phyloP scores from a whole-genome alignment of 2,113 vertebrate species.

The Ginglymostoma cirratum region DNA sequence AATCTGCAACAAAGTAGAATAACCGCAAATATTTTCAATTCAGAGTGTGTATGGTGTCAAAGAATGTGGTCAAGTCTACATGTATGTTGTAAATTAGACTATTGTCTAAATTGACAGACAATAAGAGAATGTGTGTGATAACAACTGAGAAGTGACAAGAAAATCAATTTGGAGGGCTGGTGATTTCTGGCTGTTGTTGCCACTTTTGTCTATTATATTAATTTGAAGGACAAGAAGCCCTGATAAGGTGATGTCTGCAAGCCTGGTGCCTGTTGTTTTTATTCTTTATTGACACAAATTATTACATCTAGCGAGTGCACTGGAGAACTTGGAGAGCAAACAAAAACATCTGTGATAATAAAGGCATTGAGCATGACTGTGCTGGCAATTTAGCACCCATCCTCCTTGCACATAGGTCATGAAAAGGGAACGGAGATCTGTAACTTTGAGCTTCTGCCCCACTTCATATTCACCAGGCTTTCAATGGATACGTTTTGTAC shows the following conservation, averaged over 20 bases:
- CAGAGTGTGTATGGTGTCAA: neutral
- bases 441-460: neutral
- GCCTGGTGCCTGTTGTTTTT: neutral
- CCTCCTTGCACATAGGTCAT: neutral
- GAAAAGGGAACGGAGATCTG: neutral
- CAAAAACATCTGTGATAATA: neutral
- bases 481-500: neutral
- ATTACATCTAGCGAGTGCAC: neutral
- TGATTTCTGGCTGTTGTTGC: neutral
- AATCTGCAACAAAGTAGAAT: neutral
- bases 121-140: neutral
- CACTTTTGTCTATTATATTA: neutral
- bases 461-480: neutral
- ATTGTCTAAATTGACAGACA: neutral
- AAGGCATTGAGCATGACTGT: neutral
- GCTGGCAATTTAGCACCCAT: neutral
- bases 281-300: neutral
- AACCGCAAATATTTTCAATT: neutral
- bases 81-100: neutral
- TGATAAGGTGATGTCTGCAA: neutral
- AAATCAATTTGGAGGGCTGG: neutral
- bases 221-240: neutral
- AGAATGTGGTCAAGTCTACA: neutral
- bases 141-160: neutral
- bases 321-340: neutral